phyloP scores from a whole-genome alignment of 2,888 invertebrate species.

The Craniophora ligustri region DNA sequence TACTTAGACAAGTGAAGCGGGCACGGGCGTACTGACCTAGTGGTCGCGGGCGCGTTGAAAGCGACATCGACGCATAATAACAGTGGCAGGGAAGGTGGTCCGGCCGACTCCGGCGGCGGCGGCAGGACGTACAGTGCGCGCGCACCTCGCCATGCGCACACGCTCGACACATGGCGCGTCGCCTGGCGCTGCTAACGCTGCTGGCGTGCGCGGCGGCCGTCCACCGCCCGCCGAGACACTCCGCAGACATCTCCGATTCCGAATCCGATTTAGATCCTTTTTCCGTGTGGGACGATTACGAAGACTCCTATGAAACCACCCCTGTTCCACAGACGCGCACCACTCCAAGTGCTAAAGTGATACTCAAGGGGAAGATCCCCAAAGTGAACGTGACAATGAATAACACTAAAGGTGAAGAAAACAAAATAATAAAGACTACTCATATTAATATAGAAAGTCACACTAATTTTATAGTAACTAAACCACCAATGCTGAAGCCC shows the following conservation, averaged over 20 bases:
- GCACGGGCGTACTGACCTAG: slow-evolving; percentile 76
- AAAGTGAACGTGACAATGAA: slow-evolving; percentile 78
- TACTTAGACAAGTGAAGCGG: slow-evolving; percentile 31
- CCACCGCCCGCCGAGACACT: slow-evolving; percentile 64
- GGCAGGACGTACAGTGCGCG: slow-evolving; percentile 80
- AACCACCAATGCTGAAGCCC: slow-evolving; percentile 61
- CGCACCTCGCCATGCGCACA: slow-evolving; percentile 88
- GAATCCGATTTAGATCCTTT: slow-evolving; percentile 77
- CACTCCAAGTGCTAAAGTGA: slow-evolving; percentile 75
- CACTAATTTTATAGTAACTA: slow-evolving; percentile 82
- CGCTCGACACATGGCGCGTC: slow-evolving; percentile 86
- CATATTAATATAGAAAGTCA: slow-evolving; percentile 83
- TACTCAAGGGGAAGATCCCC: slow-evolving; percentile 71
- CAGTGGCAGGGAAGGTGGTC: slow-evolving; percentile 80
- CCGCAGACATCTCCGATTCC: slow-evolving; percentile 67
- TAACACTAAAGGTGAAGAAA: slow-evolving; percentile 70
- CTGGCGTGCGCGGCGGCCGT: slow-evolving; percentile 77
- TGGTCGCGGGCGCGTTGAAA: slow-evolving; percentile 77
- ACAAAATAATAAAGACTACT: slow-evolving; percentile 78
- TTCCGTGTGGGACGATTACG: slow-evolving; percentile 78
- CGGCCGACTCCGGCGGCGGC: slow-evolving; percentile 60
- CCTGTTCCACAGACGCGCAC: slow-evolving; percentile 62
- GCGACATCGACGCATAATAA: slow-evolving; percentile 79
- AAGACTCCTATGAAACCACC: slow-evolving; percentile 72
- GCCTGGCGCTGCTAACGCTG: slow-evolving; percentile 85